Conservation (phyloP, 2,113 vertebrate species). For the Pseudopipra pipra region DNA sequence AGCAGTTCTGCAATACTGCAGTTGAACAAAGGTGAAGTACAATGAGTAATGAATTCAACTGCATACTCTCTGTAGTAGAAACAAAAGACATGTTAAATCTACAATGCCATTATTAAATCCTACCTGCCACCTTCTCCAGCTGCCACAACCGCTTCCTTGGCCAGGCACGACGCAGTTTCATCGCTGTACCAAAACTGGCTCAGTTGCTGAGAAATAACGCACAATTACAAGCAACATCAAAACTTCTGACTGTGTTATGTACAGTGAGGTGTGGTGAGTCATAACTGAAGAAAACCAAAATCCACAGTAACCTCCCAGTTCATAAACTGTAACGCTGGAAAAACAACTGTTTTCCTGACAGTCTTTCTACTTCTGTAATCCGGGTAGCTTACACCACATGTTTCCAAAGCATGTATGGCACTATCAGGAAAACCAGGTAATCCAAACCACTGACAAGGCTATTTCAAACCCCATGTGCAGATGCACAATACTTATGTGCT, state of each 20-base stretch:
- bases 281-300: neutral
- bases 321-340: neutral
- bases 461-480: neutral
- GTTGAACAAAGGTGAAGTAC: neutral
- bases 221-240: neutral
- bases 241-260: neutral
- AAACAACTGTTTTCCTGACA: neutral
- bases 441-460: neutral
- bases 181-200: slow-evolving; percentile 98
- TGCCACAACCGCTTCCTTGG: slow-evolving; percentile 80
- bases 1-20: neutral
- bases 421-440: neutral
- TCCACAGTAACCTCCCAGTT: neutral
- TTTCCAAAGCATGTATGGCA: neutral
- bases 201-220: slow-evolving; percentile 75
- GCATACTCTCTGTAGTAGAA: neutral
- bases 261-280: neutral
- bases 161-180: slow-evolving; percentile 83
- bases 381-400: neutral
- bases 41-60: neutral
- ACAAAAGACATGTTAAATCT: neutral
- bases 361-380: neutral
- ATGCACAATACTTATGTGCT: neutral
- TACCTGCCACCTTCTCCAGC: slow-evolving; percentile 88
- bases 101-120: neutral